These are phyloP conservation scores for Dicycla oo DNA, from an alignment of 2,888 invertebrate genomes.

Conservation along the genomic window DNA sequence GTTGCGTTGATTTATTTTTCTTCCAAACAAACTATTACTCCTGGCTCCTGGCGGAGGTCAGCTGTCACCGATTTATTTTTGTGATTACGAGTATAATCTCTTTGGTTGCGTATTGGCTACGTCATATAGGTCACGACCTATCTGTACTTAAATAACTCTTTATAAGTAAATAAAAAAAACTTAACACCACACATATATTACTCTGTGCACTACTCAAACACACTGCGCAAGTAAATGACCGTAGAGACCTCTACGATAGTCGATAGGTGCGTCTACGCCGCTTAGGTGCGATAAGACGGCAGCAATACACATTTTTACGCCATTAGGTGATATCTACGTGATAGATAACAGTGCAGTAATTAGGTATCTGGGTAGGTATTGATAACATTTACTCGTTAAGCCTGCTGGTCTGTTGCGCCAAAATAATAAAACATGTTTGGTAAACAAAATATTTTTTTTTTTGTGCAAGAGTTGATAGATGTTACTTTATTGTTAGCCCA, in stretches of 20 bases:
- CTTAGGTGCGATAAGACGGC: slow-evolving; percentile 31
- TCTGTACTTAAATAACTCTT: slow-evolving; percentile 21
- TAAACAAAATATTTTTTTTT: neutral
- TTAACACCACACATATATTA: slow-evolving; percentile 24
- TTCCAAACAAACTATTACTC: neutral
- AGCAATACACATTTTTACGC: slow-evolving; percentile 25
- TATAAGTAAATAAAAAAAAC: slow-evolving; percentile 14
- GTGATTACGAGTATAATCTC: slow-evolving; percentile 8
- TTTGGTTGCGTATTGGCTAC: slow-evolving; percentile 16
- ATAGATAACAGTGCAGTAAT: slow-evolving; percentile 26
- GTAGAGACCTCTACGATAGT: slow-evolving; percentile 11
- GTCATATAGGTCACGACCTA: slow-evolving; percentile 19
- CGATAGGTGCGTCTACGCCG: slow-evolving; percentile 29
- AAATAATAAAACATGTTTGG: neutral
- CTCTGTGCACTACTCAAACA: slow-evolving; percentile 11
- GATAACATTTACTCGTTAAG: slow-evolving; percentile 6
- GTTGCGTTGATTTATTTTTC: neutral
- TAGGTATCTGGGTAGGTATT: slow-evolving; percentile 10
- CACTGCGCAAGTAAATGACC: slow-evolving; percentile 45
- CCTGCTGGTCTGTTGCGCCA: slow-evolving; percentile 1
- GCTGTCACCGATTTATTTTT: slow-evolving; percentile 15
- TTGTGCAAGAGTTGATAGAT: neutral
- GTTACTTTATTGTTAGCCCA: neutral
- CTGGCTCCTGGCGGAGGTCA: too few species aligned
- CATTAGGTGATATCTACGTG: slow-evolving; percentile 8